Evolutionary conservation across 1,140 invertebrate species (phyloP), one percentile per base, ranked within the genome.

Genomic region (Cataglyphis hispanica): DNA sequence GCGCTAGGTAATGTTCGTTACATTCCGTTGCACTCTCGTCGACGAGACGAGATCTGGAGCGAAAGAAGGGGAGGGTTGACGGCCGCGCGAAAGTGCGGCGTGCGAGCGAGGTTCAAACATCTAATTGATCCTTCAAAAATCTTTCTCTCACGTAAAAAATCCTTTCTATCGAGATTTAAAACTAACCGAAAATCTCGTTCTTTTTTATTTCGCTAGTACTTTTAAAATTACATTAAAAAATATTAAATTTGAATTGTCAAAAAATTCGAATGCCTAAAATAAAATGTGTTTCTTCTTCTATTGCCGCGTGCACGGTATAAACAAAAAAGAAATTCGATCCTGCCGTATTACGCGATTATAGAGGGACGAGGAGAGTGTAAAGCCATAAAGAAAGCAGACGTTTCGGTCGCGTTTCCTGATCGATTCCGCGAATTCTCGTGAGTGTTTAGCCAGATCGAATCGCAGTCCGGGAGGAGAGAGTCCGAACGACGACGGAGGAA

Each of bases 401-500:
- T 77, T 61, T 25, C 56, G 56, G 56, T 19, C 19, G 34, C 61
- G 31, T 67, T 64, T 80, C 74, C 50, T 77, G 84, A 85, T 85
- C 80, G 80, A 86, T 84, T 86, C 74, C 72, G 61, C 61, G 58
- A 66, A 61, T 56, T 31, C 31, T 43, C 78, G 58, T 43, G 66
- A 74, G 58, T 75, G 78, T 86, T 84, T 86, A 74, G 80, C 40
- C 78, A 58, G 78, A 72, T 74, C 60, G 53, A 70, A 75, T 64
- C 84, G 74, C 81, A 64, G 22, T 63, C 46, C 19, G 37, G 53
- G 78, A 76, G 53, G 70, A 84, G 64, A 74, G 64, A 74, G 78
- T 81, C 72, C 83, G 70, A 84, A 85, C 83, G 78, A 83, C 75
- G 84, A 40, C 85, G 63, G 64, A 90, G 72, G 75, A 40, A 86